Evolutionary conservation across 2,888 invertebrate species (phyloP), one percentile per base, ranked within the genome.

Genomic region (Myopa testacea): DNA sequence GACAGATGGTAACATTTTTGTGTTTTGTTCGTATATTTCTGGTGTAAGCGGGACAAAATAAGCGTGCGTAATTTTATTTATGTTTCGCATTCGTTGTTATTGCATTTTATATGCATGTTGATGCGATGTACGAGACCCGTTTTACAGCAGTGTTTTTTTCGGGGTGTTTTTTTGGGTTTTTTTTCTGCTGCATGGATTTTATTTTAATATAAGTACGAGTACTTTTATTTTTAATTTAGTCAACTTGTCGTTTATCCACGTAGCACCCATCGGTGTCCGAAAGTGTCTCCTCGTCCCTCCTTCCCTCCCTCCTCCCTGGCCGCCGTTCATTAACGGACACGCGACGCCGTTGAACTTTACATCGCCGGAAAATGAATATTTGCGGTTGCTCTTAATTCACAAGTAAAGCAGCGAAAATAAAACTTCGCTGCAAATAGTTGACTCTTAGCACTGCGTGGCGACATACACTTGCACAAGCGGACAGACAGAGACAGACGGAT

Each of bases 361-460:
- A 88, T 86, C 88, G 87, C 38, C 85, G 86, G 85, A 86, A 88
- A 88, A 88, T 88, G 88, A 88, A 88, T 88, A 88, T 89, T 88
- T 88, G 88, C 88, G 89, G 89, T 88, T 85, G 84, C 87, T 86
- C 86, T 88, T 89, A 88, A 88, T 88, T 88, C 87, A 88, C 87
- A 88, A 88, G 87, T 87, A 86, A 85, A 87, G 87, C 83, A 87
- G 81, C 82, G 82, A 81, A 83, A 82, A 82, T 79, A 62, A 79
- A 73, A 68, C 73, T 52, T 70, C 62, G 73, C 55, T 74, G 73
- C 78, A 80, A 82, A 82, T 80, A 81, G 81, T 82, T 79, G 79
- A 82, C 80, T 82, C 81, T 79, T 81, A 75, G 75, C 45, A 65
- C 67, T 65, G 55, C 10, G 55, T 34, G 72, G 50, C 26, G 63